Base-by-base conservation (phyloP, 2,113 vertebrate species). In the Fulmarus glacialis region DNA sequence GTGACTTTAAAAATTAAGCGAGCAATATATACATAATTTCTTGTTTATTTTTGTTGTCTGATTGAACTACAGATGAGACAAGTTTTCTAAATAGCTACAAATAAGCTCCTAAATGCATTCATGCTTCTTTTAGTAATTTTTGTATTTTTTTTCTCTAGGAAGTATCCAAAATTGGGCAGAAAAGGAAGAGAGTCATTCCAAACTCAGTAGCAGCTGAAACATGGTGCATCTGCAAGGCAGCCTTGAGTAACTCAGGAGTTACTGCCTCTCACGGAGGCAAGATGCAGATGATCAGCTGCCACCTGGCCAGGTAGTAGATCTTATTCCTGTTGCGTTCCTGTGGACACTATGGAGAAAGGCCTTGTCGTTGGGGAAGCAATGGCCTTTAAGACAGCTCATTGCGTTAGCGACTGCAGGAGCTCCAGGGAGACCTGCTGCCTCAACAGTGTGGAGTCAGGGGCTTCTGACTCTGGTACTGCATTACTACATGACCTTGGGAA, bases 311-410 rank as follows among this genome's bases (percentile, higher is more conserved):
- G 89, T 48, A 64, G 48, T 26, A 38, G 42, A 56, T 78, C 34
- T 70, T 12, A 0, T 9, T 62, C 82, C 59, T 70, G 6, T 24
- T 45, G 29, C 13, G 0, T n/a, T 73, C 59, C 78, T 19, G 9
- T 6, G 52, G 50, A 22, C 10, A 8, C 38, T 9, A 7, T 3
- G 36, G 59, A 36, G 2, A 32, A 21, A 8, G 58, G 20, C 17
- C 27, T 27, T 9, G 47, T 3, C 2, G 1, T 4, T 36, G 32
- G 34, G 6, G 82, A 29, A 50, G n/a, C 21, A 7, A 1, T 22
- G 40, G 34, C 34, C 47, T 43, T 27, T 19, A 15, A 34, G 32
- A 23, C 8, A 59, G 15, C 42, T 82, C 45, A 2, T 4, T 15
- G 82, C 23, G 2, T 45, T 20, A 24, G 60, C 1, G 21, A 13